Conservation (phyloP, 2,113 vertebrate genomes). For the Illadopsis cleaveri region DNA sequence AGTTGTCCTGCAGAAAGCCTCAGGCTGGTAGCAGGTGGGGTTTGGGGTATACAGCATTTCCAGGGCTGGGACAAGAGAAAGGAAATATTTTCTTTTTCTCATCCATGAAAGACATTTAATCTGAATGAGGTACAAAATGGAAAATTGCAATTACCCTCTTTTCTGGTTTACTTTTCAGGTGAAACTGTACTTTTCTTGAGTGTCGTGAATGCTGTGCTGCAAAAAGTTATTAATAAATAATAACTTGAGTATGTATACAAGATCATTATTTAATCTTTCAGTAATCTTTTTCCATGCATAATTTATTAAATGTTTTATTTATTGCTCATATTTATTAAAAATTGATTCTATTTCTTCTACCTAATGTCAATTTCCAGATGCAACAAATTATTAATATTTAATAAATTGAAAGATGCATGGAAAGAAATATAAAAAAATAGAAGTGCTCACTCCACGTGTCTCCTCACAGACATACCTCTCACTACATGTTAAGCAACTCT, state of each 20-base stretch:
- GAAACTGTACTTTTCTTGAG: not conserved
- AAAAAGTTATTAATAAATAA: constrained; percentile 59
- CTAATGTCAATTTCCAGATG: constrained; percentile 37
- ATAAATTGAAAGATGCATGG: constrained; percentile 47
- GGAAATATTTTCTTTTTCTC: not conserved
- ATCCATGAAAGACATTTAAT: not conserved
- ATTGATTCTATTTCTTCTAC: constrained; percentile 63
- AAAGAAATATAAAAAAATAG: not conserved
- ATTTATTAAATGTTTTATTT: constrained; percentile 72
- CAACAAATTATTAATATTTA: constrained; percentile 58
- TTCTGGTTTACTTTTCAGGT: not conserved
- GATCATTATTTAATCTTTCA: constrained; percentile 70
- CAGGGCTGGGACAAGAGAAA: not conserved
- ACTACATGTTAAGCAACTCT: rapidly evolving
- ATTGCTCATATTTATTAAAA: constrained; percentile 67
- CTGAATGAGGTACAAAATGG: not conserved
- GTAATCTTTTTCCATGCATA: constrained; percentile 61
- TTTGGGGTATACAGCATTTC: not conserved
- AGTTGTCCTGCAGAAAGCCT: not conserved
- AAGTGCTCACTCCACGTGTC: not conserved
- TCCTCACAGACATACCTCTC: not conserved
- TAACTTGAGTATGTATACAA: constrained; percentile 49
- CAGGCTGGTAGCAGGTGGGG: not conserved
- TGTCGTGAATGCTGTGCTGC: not conserved
- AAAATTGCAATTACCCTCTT: not conserved